phyloP scores from a whole-genome alignment of 2,888 invertebrate genomes.

The Lacanobia oleracea region DNA sequence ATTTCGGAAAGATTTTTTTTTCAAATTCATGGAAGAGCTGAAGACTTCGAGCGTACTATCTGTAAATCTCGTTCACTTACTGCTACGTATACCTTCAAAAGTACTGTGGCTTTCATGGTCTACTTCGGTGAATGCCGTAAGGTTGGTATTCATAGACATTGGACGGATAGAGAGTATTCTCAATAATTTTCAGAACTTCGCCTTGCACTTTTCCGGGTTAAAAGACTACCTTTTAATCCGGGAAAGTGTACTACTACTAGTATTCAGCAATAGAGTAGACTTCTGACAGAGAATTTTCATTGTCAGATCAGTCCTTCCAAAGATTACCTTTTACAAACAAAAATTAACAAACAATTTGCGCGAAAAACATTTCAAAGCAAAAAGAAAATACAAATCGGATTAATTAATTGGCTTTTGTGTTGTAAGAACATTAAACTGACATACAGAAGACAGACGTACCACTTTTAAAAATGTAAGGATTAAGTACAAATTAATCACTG shows the following conservation, averaged over 20 bases:
- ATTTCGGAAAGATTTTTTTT: no score
- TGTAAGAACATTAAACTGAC: not conserved
- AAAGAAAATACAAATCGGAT: not conserved
- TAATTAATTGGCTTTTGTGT: not conserved
- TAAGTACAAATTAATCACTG: not conserved
- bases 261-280: no score
- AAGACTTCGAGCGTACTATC: no score
- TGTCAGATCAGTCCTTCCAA: no score
- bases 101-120: not conserved
- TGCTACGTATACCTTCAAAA: not conserved
- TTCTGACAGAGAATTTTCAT: no score
- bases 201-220: no score
- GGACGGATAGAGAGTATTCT: not conserved
- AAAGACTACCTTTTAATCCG: no score
- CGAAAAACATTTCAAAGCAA: not conserved
- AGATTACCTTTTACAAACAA: no score
- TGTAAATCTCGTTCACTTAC: not conserved
- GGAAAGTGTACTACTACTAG: no score
- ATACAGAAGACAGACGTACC: no score
- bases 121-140: not conserved
- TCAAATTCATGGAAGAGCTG: no score
- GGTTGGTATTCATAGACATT: slow-evolving; percentile 1
- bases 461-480: not conserved
- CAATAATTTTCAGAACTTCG: not conserved
- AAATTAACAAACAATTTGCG: no score